Evolutionary conservation across 2,888 invertebrate species (phyloP).

Genomic region (Aleiodes leptofemur): DNA sequence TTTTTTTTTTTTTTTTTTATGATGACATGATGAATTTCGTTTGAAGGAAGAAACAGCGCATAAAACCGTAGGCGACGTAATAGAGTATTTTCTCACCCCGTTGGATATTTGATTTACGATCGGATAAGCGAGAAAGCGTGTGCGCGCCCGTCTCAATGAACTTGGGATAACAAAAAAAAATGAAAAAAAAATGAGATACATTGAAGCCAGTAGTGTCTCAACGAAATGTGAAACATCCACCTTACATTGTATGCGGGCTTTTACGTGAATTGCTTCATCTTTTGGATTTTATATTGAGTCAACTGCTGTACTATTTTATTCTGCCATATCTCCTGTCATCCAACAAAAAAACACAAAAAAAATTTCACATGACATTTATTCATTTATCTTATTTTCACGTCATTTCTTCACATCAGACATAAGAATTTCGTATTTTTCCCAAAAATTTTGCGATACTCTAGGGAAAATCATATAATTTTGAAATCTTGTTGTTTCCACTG

Average conservation of each 20-base stretch:
- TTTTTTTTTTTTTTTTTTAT: no score
- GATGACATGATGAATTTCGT: slow-evolving; percentile 15
- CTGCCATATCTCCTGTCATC: slow-evolving; percentile 1
- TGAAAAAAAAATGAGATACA: slow-evolving; percentile 3
- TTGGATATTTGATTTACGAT: slow-evolving; percentile 54
- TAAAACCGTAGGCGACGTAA: neutral
- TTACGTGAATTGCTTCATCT: slow-evolving; percentile 51
- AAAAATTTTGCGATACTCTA: no score
- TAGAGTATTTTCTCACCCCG: slow-evolving; percentile 9
- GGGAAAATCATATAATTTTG: no score
- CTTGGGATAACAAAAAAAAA: slow-evolving; percentile 28
- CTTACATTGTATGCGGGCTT: slow-evolving; percentile 47
- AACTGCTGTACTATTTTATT: slow-evolving; percentile 14
- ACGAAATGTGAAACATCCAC: neutral
- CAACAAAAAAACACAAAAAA: neutral
- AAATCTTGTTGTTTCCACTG: no score
- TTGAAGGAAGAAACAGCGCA: neutral
- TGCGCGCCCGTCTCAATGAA: slow-evolving; percentile 30
- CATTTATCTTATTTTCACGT: slow-evolving; percentile 1
- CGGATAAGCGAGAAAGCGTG: slow-evolving; percentile 48
- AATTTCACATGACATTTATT: slow-evolving; percentile 3
- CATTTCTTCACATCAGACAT: neutral
- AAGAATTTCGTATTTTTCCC: no score
- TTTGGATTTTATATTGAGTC: slow-evolving; percentile 11
- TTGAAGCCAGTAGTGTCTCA: slow-evolving; percentile 8